phyloP scores from a whole-genome alignment of 1,140 invertebrate species.

The Anthonomus grandis region DNA sequence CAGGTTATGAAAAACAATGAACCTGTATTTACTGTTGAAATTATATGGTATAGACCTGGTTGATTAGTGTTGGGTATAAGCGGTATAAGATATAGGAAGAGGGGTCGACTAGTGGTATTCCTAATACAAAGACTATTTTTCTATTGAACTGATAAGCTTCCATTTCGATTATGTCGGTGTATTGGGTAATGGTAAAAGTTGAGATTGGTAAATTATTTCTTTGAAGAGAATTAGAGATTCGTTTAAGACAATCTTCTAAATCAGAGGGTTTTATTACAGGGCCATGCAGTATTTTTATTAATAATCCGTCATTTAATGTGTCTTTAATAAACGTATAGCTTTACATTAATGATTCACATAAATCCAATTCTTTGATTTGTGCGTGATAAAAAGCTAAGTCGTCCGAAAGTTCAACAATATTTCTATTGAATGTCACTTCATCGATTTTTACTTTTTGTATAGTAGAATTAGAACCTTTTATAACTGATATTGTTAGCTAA shows the following conservation, averaged over 20 bases:
- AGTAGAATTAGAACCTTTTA: slow-evolving; percentile 25
- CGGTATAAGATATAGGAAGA: slow-evolving; percentile 9
- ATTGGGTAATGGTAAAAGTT: slow-evolving; percentile 2
- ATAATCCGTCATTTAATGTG: not conserved
- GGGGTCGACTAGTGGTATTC: slow-evolving; percentile 13
- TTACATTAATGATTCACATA: slow-evolving; percentile 15
- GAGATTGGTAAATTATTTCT: slow-evolving; percentile 17
- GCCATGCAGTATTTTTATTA: slow-evolving; percentile 14
- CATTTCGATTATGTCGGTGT: slow-evolving; percentile 17
- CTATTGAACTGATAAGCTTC: slow-evolving; percentile 14
- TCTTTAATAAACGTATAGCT: slow-evolving; percentile 3
- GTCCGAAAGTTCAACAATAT: slow-evolving; percentile 15
- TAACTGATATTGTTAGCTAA: slow-evolving; percentile 15
- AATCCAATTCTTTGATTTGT: not conserved
- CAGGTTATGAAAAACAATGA: too few relatives aligned
- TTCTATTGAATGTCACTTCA: slow-evolving; percentile 27
- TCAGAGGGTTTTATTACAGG: too few relatives aligned
- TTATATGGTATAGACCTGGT: too few relatives aligned
- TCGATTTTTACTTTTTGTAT: slow-evolving; percentile 22
- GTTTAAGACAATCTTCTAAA: not conserved
- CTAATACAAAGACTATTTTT: slow-evolving; percentile 20
- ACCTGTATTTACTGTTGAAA: too few relatives aligned
- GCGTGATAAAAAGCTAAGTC: too few relatives aligned
- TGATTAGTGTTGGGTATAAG: slow-evolving; percentile 1
- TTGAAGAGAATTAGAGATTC: slow-evolving; percentile 15